Base-by-base conservation (phyloP, 2,797 vertebrate genomes). In the Buceros bicornis region DNA sequence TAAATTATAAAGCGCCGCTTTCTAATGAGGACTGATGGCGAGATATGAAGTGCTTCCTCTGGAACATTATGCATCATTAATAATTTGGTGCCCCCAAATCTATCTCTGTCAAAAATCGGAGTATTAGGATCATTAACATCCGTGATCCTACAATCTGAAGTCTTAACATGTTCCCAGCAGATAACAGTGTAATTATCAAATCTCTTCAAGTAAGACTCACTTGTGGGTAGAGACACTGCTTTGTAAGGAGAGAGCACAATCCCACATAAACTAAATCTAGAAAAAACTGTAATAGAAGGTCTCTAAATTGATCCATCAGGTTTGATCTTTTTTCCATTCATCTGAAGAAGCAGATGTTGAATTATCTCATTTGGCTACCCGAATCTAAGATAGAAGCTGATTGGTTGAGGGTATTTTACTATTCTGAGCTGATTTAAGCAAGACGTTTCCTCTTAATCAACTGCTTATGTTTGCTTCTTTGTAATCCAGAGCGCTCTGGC, bases 1-100 rank as follows among this genome's bases (percentile, higher is more conserved):
- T 48, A 60, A 47, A 53, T 89, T 93, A 79, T 61, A 40, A 91
- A 87, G 40, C 79, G 31, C 28, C 15, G 43, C 33, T n/a, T 84
- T 51, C 73, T 84, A 82, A 31, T 73, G 64, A 82, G 25, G 28
- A 26, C 16, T 87, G 71, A 40, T 47, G 29, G 31, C 73, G 64
- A 91, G 87, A 29, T 84, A 85, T 71, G 18, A 66, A 70, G 40
- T 37, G 29, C 66, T 94, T 77, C 45, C 37, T 89, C 64, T 77
- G 53, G 20, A 92, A 57, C 11, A 8, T 89, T 83, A 80, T 20
- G 35, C 81, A 31, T 82, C 51, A 82, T 90, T 50, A 89, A 80
- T 94, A 90, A 96, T 93, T 92, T 40, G 47, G 26, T 82, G 25
- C 16, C 16, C 6, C 2, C 7, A 70, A 76, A 90, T 97, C 62